Evolutionary conservation across 2,888 invertebrate genomes (phyloP), one percentile per base, ranked within the genome.

Genomic region (Hofmannophila pseudospretella): DNA sequence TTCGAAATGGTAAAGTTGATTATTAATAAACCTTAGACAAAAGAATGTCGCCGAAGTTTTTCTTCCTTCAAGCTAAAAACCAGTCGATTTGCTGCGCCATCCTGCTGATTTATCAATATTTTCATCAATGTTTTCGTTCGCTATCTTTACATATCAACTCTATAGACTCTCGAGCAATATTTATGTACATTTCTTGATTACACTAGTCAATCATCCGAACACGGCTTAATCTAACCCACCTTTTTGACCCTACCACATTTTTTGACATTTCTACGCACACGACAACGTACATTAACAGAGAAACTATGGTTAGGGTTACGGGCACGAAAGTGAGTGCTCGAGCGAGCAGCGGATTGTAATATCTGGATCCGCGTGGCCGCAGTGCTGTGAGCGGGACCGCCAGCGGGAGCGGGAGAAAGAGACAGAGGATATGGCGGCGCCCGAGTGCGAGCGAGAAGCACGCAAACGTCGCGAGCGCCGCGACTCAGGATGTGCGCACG

Each of bases 381-480:
- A 84, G 84, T 82, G 85, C 78, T 77, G 78, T 63, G 79, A 78
- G 63, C 73, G 69, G 50, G 69, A 64, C 38, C 66, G 58, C 38
- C n/a, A 23, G n/a, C 27, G 27, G 4, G 67, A 63, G 49, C 58
- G 64, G 22, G 69, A 67, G 63, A 79, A 71, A 58, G 81, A 85
- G 60, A 58, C 67, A 14, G 82, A 75, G 65, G 84, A 85, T 41
- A 89, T 88, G 77, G 85, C 81, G 51, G 84, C 88, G 46, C 81
- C 88, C 36, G 84, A 88, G 71, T 81, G 88, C 67, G 88, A 88
- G 75, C 77, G 89, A 55, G 85, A 89, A 73, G 88, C 88, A 50
- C 87, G 89, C 56, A 90, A 90, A 72, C 82, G 90, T 32, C 90
- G 90, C 61, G 90, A 90, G 74, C 86, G 89, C 37, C 80, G 88